Evolutionary conservation across 2,113 vertebrate genomes (phyloP).

Genomic region (Dromiciops gliroides): DNA sequence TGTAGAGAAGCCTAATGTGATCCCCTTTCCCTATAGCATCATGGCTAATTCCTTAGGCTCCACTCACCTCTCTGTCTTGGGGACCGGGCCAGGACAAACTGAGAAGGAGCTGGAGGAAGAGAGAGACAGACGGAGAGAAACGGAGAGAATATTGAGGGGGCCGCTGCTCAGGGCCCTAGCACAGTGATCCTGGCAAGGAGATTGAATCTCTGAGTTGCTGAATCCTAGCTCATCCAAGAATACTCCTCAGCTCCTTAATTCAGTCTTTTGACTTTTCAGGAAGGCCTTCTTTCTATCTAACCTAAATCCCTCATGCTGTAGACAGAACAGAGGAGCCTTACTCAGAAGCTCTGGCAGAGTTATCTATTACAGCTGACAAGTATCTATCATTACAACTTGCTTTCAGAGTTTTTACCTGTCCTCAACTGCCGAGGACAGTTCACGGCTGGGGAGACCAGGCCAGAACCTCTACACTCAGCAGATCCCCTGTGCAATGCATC

Average conservation of each 20-base stretch:
- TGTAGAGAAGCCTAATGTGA: constrained; percentile 45
- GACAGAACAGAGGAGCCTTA: neutral
- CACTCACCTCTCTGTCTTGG: constrained; percentile 33
- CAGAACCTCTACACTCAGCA: neutral
- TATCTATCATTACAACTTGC: neutral
- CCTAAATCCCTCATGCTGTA: neutral
- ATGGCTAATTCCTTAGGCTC: constrained; percentile 7
- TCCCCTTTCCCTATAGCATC: constrained; percentile 58
- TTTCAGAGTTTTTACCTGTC: neutral
- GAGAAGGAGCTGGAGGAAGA: neutral
- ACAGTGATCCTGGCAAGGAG: constrained; percentile 41
- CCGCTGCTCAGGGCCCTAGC: neutral
- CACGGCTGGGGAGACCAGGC: neutral
- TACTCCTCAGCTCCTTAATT: neutral
- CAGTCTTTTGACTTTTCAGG: neutral
- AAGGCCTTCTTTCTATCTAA: neutral
- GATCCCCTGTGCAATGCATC: neutral
- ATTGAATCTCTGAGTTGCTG: neutral
- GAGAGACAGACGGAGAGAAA: neutral
- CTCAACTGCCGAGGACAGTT: neutral
- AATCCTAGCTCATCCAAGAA: neutral
- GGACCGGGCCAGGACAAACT: neutral
- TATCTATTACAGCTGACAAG: neutral
- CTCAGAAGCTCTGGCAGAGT: neutral
- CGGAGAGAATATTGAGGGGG: neutral